Percentiles rank a stretch among this genome's conserved stretches.
Evolutionary conservation across 2,888 invertebrate species (phyloP).

Genomic region (Desoria tigrina): DNA sequence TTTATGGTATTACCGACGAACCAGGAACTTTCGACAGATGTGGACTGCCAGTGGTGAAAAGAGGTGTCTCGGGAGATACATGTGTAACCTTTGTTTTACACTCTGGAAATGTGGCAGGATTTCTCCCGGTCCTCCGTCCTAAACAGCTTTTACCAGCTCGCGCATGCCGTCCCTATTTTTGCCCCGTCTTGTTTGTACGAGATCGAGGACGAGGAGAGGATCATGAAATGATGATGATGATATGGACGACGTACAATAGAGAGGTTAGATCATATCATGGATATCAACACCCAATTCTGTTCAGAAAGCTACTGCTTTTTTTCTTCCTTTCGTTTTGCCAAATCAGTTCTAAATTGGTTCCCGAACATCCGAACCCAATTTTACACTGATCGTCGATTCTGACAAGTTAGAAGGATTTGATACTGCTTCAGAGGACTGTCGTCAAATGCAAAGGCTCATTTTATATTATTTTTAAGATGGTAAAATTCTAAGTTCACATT

Average conservation of each 20-base stretch:
- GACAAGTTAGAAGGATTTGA: too few relatives aligned
- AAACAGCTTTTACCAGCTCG: too few relatives aligned
- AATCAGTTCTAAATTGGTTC: too few relatives aligned
- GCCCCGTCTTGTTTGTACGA: background rate
- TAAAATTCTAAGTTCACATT: too few relatives aligned
- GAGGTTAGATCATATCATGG: background rate
- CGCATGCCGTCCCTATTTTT: slow-evolving; percentile 2
- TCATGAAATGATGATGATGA: background rate
- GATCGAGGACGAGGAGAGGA: background rate
- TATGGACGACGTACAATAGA: background rate
- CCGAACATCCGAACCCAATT: too few relatives aligned
- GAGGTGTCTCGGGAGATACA: slow-evolving; percentile 29
- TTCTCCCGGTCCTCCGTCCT: slow-evolving; percentile 28
- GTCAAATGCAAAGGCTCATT: too few relatives aligned
- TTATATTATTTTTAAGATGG: too few relatives aligned
- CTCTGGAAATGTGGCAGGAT: slow-evolving; percentile 39
- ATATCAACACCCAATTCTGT: slow-evolving; percentile 1
- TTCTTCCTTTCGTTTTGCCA: background rate
- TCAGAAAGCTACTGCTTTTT: background rate
- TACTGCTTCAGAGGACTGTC: too few relatives aligned
- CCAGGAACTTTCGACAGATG: background rate
- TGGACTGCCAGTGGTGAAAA: background rate
- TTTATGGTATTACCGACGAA: background rate
- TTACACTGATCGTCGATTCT: too few relatives aligned
- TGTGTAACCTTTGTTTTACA: slow-evolving; percentile 41